phyloP scores from a whole-genome alignment of 2,888 invertebrate species.

The Sarcophaga caerulescens region DNA sequence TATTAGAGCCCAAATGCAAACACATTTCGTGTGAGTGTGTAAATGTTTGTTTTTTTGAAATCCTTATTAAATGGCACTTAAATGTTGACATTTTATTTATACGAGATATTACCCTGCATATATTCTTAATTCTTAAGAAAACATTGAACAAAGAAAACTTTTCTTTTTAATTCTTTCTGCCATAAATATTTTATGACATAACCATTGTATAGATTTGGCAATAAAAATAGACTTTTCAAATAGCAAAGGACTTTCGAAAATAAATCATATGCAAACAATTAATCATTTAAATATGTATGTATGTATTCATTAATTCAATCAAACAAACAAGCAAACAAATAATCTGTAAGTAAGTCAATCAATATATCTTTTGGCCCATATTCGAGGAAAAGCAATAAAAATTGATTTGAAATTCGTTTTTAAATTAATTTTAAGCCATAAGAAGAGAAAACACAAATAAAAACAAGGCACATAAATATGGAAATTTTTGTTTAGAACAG shows the following conservation, averaged over 20 bases:
- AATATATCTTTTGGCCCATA: constrained; percentile 19
- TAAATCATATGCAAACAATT: neutral
- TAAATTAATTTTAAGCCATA: constrained; percentile 33
- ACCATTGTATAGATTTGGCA: constrained; percentile 9
- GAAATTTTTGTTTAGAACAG: constrained; percentile 53
- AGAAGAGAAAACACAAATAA: neutral
- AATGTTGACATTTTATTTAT: constrained; percentile 38
- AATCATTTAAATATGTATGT: neutral
- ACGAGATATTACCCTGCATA: neutral
- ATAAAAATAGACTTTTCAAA: constrained; percentile 45
- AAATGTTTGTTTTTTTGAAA: neutral
- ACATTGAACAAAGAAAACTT: neutral
- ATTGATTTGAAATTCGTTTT: constrained; percentile 51
- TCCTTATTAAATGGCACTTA: constrained; percentile 12
- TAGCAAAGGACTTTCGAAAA: constrained; percentile 11
- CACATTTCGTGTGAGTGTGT: neutral
- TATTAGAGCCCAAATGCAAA: constrained; percentile 16
- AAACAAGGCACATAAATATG: constrained; percentile 59
- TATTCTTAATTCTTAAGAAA: constrained; percentile 26
- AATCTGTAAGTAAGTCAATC: constrained; percentile 38
- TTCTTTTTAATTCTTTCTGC: constrained; percentile 14
- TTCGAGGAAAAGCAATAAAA: constrained; percentile 9
- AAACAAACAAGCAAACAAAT: constrained; percentile 49
- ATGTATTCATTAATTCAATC: neutral
- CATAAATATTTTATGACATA: constrained; percentile 60